Conservation (phyloP, 2,888 invertebrate species). For the Caradrina clavipalpis region DNA sequence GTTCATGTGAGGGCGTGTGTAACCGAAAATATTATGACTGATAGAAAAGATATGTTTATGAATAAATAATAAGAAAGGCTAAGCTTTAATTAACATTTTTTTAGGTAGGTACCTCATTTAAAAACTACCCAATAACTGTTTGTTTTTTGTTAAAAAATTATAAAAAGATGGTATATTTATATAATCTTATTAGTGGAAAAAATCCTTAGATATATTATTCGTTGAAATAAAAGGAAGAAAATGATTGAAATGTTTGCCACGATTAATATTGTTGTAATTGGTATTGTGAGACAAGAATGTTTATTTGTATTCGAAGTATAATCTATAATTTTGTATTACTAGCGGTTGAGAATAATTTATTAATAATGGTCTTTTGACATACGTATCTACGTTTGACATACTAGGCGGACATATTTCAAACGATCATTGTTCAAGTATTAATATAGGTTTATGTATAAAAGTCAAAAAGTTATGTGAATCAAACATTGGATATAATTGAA, state of each 20-base stretch:
- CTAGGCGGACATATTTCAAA: not conserved
- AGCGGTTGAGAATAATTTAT: no score
- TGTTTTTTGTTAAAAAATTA: no score
- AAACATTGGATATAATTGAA: slow-evolving; percentile 3
- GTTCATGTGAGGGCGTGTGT: not conserved
- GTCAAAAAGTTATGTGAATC: slow-evolving; percentile 8
- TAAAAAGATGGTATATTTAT: no score
- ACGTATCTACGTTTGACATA: not conserved
- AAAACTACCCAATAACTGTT: not conserved
- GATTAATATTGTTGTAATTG: not conserved
- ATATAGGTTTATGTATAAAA: slow-evolving; percentile 1
- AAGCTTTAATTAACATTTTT: slow-evolving; percentile 1
- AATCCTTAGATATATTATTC: no score
- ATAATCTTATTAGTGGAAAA: not conserved
- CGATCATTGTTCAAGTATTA: not conserved
- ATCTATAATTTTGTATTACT: no score
- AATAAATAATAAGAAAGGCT: slow-evolving; percentile 2
- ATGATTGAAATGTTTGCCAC: not conserved
- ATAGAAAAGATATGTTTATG: slow-evolving; percentile 2
- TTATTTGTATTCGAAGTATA: not conserved
- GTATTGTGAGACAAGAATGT: no score
- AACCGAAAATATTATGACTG: slow-evolving; percentile 5
- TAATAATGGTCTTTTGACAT: no score
- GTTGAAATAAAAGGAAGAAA: no score
- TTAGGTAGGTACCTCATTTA: not conserved